Evolutionary conservation across 2,113 vertebrate species (phyloP), one percentile per base, ranked within the genome.

Genomic region (Neotragus moschatus): DNA sequence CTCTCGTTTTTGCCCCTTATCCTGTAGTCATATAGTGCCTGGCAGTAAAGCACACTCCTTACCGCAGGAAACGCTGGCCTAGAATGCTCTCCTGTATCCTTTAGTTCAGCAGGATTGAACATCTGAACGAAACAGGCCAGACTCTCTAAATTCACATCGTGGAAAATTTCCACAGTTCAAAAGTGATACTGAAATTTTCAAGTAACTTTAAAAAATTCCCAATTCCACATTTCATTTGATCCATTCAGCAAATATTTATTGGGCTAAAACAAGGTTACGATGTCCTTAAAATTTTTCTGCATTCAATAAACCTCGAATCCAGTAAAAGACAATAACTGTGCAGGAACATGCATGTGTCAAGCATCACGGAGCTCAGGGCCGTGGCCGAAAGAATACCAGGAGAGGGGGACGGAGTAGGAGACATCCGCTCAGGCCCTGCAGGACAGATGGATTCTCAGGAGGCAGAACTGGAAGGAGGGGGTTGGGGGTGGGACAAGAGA

Each of bases 151-250:
- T 56, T 84, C 49, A 84, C 49, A 58, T 33, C 10, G 43, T 23
- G 88, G 23, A 73, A 84, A 84, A 70, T 16, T 58, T 75, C 81
- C 77, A 60, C 49, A 80, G 26, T 10, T 39, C 36, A 82, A 75
- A 49, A 43, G 39, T 11, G n/a, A 92, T 3, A 55, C 11, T 60
- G 47, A 88, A 70, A 84, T 53, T 66, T 79, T 84, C 47, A 94
- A 11, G 19, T 16, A 90, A 81, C 26, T 85, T 73, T 13, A 36
- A 93, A 90, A 96, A 53, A 63, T 13, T 49, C 6, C 53, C 73
- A 70, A 85, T 73, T 90, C 84, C 63, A 17, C 28, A 90, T 86
- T 23, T 90, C 39, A 75, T 75, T 55, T 93, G 60, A 92, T 30
- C 39, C 36, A 14, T 43, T 75, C 28, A 86, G 84, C 49, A 75